phyloP scores from a whole-genome alignment of 2,888 invertebrate genomes.

The Lithophane ornitopus region DNA sequence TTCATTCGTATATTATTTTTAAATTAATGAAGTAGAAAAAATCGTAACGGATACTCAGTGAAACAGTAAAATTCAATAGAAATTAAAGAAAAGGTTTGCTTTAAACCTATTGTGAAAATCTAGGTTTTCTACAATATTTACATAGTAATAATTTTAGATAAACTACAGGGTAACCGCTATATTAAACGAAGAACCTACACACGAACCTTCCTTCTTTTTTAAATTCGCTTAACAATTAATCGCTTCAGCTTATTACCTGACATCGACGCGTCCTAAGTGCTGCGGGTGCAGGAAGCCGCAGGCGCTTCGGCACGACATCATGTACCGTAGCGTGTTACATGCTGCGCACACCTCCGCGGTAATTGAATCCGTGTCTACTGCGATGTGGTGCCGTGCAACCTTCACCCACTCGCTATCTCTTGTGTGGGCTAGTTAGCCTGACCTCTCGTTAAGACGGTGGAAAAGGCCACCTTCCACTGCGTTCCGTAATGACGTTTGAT shows the following conservation, averaged over 20 bases:
- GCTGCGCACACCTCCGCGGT: slow-evolving; percentile 80
- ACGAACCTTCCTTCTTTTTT: accelerated
- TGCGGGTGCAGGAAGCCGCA: slow-evolving; percentile 84
- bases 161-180: neutral
- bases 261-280: slow-evolving; percentile 77
- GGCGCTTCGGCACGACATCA: slow-evolving; percentile 78
- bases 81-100: neutral
- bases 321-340: slow-evolving; percentile 79
- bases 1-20: neutral
- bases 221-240: neutral
- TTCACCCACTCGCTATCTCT: slow-evolving; percentile 63
- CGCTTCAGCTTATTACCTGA: slow-evolving; percentile 63
- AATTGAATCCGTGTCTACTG: slow-evolving; percentile 84
- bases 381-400: slow-evolving; percentile 73
- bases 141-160: neutral
- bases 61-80: neutral
- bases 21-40: neutral
- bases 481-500: neutral
- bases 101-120: neutral
- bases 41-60: too few species aligned
- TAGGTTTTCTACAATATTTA: neutral
- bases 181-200: neutral
- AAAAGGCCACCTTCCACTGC: slow-evolving; percentile 1
- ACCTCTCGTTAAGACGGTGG: slow-evolving; percentile 1
- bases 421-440: slow-evolving; percentile 26